phyloP scores from a whole-genome alignment of 2,888 invertebrate species.

The Pyrrhosoma nymphula region DNA sequence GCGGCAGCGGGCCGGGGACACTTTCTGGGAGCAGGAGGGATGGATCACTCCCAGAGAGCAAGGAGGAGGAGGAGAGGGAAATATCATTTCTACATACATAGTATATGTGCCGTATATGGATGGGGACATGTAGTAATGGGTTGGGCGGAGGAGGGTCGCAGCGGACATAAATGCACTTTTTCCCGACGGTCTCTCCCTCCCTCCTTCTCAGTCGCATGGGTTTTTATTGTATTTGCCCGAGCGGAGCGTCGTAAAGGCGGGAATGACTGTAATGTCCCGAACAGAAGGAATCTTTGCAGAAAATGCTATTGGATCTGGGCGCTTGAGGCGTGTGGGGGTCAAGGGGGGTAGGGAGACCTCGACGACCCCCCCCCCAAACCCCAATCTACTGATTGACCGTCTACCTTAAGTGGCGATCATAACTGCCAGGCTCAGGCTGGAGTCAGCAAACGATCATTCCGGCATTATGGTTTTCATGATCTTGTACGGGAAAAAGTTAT shows the following conservation, averaged over 20 bases:
- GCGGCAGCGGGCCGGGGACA: background rate
- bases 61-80: background rate
- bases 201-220: background rate
- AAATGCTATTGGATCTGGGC: background rate
- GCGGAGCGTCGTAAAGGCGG: background rate
- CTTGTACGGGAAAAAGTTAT: background rate
- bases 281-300: slow-evolving; percentile 2
- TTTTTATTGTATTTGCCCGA: background rate
- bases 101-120: background rate
- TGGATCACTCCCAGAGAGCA: background rate
- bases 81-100: background rate
- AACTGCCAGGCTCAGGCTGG: background rate
- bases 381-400: background rate
- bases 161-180: background rate
- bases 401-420: slow-evolving; percentile 1
- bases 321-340: background rate
- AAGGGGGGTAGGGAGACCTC: no score
- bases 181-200: background rate
- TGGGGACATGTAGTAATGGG: background rate
- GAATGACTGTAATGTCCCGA: background rate
- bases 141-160: background rate
- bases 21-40: background rate
- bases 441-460: background rate
- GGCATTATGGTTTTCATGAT: background rate
- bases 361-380: background rate